Evolutionary conservation across 2,113 vertebrate species (phyloP), one percentile per base, ranked within the genome.

Genomic region (Microtus richardsoni): DNA sequence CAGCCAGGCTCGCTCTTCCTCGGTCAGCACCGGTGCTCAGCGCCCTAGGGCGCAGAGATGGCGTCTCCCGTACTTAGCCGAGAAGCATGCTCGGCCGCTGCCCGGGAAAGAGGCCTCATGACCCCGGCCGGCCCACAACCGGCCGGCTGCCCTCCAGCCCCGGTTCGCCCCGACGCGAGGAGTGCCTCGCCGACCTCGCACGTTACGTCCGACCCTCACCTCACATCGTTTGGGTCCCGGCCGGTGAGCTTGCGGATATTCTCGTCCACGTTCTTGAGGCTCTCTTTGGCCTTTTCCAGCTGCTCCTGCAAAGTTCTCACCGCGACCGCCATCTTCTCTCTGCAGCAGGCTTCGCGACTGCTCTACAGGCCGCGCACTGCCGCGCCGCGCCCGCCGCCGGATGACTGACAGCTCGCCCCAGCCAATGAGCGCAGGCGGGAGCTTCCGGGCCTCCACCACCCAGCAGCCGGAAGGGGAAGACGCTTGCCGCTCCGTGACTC

Each of bases 211-310:
- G 22, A 39, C 22, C 41, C 97, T 97, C 93, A 99, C 99, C 99
- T 99, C 82, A 99, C 98, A 12, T 99, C 99, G 95, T 99, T 99
- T 0, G 99, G 99, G 94, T 99, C 99, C 74, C 99, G 98, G 28
- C 99, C 99, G 0, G 99, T 99, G 93, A 99, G 97, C 98, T 99
- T 99, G 83, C 99, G 99, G 95, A 99, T 99, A 77, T 99, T 99
- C 95, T 99, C 99, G 87, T 99, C 99, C 89, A 99, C 99, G 96
- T 99, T 99, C 97, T 99, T 99, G 70, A 99, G 98, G 98, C 99
- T 99, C 97, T 99, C 99, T 97, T 99, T 99, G 28, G 99, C 99
- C 96, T 99, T 99, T 97, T 99, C 99, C 10, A 99, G 98, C 99
- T 99, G 99, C 97, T 99, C 99, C 97, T 99, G 99, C 97, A 99